Percentiles rank a stretch among this genome's conserved stretches.
Evolutionary conservation across 2,113 vertebrate genomes (phyloP).

Genomic region (Thalassarche chlororhynchos): DNA sequence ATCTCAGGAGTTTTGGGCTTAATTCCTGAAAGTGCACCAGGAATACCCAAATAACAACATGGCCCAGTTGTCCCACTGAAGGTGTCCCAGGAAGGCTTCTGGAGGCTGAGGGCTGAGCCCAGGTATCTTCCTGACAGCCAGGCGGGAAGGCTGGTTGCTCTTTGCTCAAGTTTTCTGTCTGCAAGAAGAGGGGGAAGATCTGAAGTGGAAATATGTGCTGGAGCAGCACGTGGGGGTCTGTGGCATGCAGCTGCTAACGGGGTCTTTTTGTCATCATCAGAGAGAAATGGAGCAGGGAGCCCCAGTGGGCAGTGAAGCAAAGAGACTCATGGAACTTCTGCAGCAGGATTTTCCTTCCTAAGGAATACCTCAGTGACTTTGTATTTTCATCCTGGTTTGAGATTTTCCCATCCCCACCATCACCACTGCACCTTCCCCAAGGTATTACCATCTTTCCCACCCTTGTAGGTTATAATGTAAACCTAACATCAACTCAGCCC

Average conservation of each 20-base stretch:
- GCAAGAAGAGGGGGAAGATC: neutral
- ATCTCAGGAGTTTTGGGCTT: neutral
- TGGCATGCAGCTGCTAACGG: accelerated
- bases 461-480: neutral
- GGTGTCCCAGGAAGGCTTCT: neutral
- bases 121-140: neutral
- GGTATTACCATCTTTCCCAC: neutral
- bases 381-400: neutral
- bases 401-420: neutral
- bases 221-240: neutral
- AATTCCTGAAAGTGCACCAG: neutral
- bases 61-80: neutral
- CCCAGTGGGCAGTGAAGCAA: neutral
- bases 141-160: neutral
- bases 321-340: neutral
- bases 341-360: neutral
- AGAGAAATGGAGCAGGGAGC: neutral
- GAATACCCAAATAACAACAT: neutral
- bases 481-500: neutral
- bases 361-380: neutral
- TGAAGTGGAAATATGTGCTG: neutral
- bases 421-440: neutral
- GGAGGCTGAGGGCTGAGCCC: neutral
- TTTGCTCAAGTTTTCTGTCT: neutral
- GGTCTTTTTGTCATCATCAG: neutral